Base-by-base conservation (phyloP, 2,797 vertebrate genomes). In the Amblyraja radiata region DNA sequence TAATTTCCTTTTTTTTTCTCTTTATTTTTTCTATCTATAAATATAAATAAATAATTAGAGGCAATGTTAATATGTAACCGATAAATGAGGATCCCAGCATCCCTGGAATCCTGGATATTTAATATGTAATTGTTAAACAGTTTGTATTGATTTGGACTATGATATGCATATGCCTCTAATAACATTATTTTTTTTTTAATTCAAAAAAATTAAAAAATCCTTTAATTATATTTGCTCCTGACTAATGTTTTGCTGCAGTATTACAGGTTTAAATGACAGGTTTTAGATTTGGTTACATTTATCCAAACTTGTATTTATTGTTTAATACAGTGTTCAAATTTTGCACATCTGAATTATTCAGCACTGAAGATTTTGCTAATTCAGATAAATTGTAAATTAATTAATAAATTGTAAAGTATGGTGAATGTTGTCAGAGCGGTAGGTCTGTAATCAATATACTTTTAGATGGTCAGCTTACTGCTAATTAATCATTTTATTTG, bases 301-400 rank as follows among this genome's bases (percentile, higher is more conserved):
- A 73, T 16, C 54, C 7, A 32, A 92, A 21, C 25, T 74, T 39
- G 1, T 23, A 92, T 76, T 92, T 92, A 46, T 74, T 76, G 73
- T 92, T 76, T 10, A 5, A 74, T 74, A 6, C 39, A 10, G 68
- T 65, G 73, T 92, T 76, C 74, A 71, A 54, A 54, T 46, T 92
- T 74, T 74, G 39, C 88, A 76, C 54, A 76, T 92, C 39, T 92
- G 90, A 92, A 76, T 92, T 74, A 91, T 74, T 91, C 68, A 25
- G 36, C 14, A 54, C 32, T 39, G 71, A 91, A 54, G 18, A 54
- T 46, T 25, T 91, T 73, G 68, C 39, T 54, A 91, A 54, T 91
- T 91, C 90, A 74, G 90, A 54, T 73, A 11, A 9, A 68, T 88
- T 21, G 21, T 18, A 68, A 46, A 16, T 32, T 32, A 32, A 32